A percentile compares a stretch with the other conserved stretches of the same genome.
Conservation (phyloP, 2,888 invertebrate genomes). For the Caenorhabditis sp. region DNA sequence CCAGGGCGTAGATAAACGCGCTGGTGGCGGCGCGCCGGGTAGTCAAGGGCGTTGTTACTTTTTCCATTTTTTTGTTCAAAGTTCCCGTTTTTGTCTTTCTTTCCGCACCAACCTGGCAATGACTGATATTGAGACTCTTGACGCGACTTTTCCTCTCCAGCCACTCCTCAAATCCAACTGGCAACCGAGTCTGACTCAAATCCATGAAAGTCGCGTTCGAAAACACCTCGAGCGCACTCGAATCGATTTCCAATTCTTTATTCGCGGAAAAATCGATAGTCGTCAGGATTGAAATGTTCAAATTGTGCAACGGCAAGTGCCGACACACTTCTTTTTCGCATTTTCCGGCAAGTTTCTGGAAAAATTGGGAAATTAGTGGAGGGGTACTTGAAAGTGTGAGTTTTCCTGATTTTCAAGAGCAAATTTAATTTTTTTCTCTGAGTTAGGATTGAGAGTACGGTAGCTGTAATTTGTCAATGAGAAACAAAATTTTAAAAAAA, state of each 20-base stretch:
- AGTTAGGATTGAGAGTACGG: no score
- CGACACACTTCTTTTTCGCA: constrained; percentile 55
- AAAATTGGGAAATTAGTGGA: no score
- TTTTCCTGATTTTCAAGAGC: no score
- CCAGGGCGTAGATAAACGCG: background rate
- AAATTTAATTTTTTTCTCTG: no score
- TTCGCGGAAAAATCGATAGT: constrained; percentile 75
- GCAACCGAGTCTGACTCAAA: constrained; percentile 61
- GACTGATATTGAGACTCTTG: constrained; percentile 70
- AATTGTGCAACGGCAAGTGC: constrained; percentile 47
- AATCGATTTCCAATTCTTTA: constrained; percentile 67
- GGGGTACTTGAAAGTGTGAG: background rate
- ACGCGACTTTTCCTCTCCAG: constrained; percentile 65
- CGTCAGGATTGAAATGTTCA: constrained; percentile 62
- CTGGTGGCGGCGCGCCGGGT: background rate
- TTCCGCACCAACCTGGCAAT: constrained; percentile 38
- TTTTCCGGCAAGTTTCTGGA: constrained; percentile 42
- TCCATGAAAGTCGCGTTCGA: constrained; percentile 66
- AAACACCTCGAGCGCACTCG: constrained; percentile 62
- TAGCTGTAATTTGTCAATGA: no score
- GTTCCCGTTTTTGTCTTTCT: no score
- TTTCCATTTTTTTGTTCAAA: no score
- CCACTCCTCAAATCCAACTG: constrained; percentile 66
- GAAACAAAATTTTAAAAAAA: no score
- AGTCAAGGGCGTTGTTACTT: no score